phyloP scores from a whole-genome alignment of 2,113 vertebrate genomes.

The Chamaea fasciata region DNA sequence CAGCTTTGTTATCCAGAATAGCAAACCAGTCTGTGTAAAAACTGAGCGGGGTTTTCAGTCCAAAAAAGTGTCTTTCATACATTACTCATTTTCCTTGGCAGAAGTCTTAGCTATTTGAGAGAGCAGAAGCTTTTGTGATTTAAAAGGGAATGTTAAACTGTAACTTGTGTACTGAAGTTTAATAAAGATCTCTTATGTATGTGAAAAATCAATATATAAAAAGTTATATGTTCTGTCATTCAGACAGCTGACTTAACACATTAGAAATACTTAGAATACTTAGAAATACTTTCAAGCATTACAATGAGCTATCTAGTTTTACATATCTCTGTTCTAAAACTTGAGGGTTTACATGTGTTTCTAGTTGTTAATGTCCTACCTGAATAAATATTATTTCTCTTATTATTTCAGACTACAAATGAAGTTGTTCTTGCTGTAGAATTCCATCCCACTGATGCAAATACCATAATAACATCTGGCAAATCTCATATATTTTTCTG shows the following conservation, averaged over 20 bases:
- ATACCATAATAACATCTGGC: slow-evolving; percentile 94
- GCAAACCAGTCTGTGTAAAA: background rate
- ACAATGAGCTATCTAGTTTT: background rate
- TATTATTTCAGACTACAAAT: slow-evolving; percentile 80
- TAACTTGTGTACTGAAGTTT: background rate
- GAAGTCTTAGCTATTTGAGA: background rate
- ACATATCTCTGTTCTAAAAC: background rate
- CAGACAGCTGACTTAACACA: background rate
- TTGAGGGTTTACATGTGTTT: background rate
- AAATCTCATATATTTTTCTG: slow-evolving; percentile 99
- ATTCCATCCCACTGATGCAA: slow-evolving; percentile 92
- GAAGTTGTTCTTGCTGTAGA: slow-evolving; percentile 94
- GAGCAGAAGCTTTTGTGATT: background rate
- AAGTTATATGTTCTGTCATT: background rate
- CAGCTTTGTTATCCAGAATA: background rate
- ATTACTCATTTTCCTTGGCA: background rate
- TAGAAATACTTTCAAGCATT: background rate
- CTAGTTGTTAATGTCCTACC: background rate
- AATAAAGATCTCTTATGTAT: background rate
- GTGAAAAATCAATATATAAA: background rate
- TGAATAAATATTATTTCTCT: background rate
- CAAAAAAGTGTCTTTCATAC: background rate
- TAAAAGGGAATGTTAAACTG: background rate
- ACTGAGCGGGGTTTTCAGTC: background rate
- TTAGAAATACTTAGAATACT: background rate